Conservation (phyloP, 2,113 vertebrate genomes). For the Dromaius novaehollandiae region DNA sequence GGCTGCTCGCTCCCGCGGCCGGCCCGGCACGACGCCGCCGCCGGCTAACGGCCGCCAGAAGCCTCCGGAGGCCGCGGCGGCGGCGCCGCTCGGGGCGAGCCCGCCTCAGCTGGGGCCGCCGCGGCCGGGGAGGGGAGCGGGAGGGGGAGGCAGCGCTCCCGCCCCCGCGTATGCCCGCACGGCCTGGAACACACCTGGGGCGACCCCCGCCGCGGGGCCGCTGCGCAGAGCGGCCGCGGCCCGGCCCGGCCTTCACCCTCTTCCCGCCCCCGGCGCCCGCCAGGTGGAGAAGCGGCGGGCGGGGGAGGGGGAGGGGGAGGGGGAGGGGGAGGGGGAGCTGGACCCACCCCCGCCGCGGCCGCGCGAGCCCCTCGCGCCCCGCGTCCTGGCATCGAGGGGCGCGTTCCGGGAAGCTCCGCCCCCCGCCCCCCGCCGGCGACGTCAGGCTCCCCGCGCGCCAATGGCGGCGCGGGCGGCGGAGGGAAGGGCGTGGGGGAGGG, state of each 20-base stretch:
- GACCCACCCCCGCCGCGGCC: not conserved
- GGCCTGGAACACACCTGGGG: accelerated
- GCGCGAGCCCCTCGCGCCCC: not conserved
- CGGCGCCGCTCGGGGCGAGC: accelerated
- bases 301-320: too few relatives aligned
- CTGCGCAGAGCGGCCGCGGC: too few relatives aligned
- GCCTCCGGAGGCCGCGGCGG: not conserved
- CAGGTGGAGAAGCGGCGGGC: too few relatives aligned
- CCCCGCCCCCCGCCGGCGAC: not conserved
- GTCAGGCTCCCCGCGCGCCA: not conserved
- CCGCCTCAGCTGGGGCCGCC: too few relatives aligned
- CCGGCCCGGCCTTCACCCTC: not conserved
- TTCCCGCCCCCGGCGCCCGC: not conserved
- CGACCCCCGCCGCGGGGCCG: accelerated
- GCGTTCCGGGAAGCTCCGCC: conserved; percentile 72
- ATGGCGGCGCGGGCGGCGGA: not conserved
- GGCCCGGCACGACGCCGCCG: not conserved
- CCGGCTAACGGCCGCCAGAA: not conserved
- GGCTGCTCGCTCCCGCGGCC: not conserved
- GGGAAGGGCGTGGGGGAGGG: not conserved
- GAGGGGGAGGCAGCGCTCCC: too few relatives aligned
- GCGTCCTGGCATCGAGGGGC: conserved; percentile 33
- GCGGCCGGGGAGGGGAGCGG: too few relatives aligned
- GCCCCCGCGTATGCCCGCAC: not conserved
- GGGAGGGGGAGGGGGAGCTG: accelerated